Conservation (phyloP, 1,140 invertebrate species). For the Aethina tumida region DNA sequence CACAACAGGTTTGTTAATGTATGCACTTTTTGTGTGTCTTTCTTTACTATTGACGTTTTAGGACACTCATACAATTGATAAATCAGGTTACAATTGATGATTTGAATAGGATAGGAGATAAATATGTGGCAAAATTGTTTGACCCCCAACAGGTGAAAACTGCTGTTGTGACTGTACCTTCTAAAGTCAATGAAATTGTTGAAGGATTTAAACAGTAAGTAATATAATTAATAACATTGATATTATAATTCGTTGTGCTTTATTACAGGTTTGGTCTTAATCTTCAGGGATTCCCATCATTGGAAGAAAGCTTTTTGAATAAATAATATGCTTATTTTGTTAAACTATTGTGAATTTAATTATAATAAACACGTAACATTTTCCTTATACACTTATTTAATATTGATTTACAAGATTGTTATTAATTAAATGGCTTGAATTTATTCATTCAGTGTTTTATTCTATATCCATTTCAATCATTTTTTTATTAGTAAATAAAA, state of each 20-base stretch:
- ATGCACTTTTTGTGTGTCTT: slow-evolving; percentile 12
- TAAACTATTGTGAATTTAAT: no score
- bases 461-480: no score
- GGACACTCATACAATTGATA: slow-evolving; percentile 35
- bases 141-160: slow-evolving; percentile 47
- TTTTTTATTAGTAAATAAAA: no score
- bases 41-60: slow-evolving; percentile 11
- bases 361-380: no score
- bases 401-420: no score
- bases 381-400: no score
- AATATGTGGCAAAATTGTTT: slow-evolving; percentile 60
- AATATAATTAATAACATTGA: slow-evolving; percentile 9
- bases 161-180: slow-evolving; percentile 65
- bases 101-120: slow-evolving; percentile 52
- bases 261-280: slow-evolving; percentile 36
- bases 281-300: slow-evolving; percentile 38
- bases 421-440: no score
- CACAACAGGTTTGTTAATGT: slow-evolving; percentile 73
- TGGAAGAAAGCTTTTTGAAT: slow-evolving; percentile 46
- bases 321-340: slow-evolving; percentile 11
- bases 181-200: slow-evolving; percentile 56
- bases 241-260: slow-evolving; percentile 10
- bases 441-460: no score
- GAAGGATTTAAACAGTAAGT: slow-evolving; percentile 57
- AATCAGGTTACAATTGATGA: slow-evolving; percentile 54